Conservation (phyloP, 2,888 invertebrate genomes). For the Spodoptera littoralis region DNA sequence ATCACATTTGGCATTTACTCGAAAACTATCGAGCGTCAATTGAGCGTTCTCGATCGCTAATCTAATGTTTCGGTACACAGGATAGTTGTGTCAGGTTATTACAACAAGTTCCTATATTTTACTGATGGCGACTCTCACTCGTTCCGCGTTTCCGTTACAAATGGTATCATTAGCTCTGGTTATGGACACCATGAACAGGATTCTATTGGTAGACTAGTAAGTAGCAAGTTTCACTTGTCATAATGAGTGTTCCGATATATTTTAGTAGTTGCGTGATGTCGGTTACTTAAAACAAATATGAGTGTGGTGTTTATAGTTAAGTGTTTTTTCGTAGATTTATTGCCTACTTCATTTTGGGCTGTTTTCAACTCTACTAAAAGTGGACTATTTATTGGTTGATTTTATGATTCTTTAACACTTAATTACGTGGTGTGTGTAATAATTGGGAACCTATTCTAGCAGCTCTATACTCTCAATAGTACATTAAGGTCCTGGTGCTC, state of each 20-base stretch:
- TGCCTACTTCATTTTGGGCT: too few relatives aligned
- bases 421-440: too few relatives aligned
- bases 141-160: constrained; percentile 29
- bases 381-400: too few relatives aligned
- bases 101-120: constrained; percentile 25
- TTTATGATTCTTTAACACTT: too few relatives aligned
- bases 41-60: too few relatives aligned
- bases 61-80: constrained; percentile 15
- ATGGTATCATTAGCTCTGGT: constrained; percentile 28
- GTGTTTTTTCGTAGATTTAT: neutral
- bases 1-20: too few relatives aligned
- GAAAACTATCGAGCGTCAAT: too few relatives aligned
- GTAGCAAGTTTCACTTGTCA: constrained; percentile 37
- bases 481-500: too few relatives aligned
- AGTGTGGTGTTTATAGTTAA: neutral
- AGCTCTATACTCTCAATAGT: too few relatives aligned
- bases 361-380: too few relatives aligned
- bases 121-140: constrained; percentile 24
- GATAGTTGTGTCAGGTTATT: constrained; percentile 27
- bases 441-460: too few relatives aligned
- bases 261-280: constrained; percentile 2
- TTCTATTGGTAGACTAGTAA: constrained; percentile 10
- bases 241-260: neutral
- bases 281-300: constrained; percentile 8
- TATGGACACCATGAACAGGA: constrained; percentile 17